Conservation (phyloP, 1,140 invertebrate species). For the Lucilia cuprina region DNA sequence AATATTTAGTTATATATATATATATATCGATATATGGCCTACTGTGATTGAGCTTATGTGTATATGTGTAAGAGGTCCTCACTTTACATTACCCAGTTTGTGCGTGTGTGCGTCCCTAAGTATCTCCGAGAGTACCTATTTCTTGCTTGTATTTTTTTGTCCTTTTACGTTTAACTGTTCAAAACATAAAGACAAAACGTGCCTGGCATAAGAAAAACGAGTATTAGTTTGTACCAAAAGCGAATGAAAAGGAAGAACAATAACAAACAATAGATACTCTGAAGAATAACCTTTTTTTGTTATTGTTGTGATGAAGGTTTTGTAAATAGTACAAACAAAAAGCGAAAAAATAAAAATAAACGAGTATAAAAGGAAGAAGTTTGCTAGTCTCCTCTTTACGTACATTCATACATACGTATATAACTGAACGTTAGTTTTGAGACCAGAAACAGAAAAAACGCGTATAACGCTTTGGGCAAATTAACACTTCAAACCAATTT, state of each 20-base stretch:
- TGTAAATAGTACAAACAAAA: not conserved
- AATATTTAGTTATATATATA: not conserved
- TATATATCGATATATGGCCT: not conserved
- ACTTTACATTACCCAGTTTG: not conserved
- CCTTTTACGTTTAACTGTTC: conserved; percentile 27
- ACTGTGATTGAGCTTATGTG: not conserved
- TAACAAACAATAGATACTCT: conserved; percentile 18
- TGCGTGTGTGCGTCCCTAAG: not conserved
- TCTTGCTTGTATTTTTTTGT: not conserved
- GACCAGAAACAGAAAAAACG: not conserved
- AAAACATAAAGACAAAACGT: conserved; percentile 32
- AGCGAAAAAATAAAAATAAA: not conserved
- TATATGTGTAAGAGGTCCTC: not conserved
- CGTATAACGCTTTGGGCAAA: conserved; percentile 16
- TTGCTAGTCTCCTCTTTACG: not conserved
- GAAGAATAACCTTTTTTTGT: conserved; percentile 3
- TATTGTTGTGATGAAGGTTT: not conserved
- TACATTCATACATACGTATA: too few relatives aligned
- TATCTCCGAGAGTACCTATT: not conserved
- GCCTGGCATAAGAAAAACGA: conserved; percentile 17
- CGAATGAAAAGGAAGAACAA: not conserved
- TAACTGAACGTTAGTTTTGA: not conserved
- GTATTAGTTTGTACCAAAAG: not conserved
- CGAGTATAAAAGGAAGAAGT: conserved; percentile 21
- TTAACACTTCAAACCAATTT: conserved; percentile 32